Evolutionary conservation across 2,797 vertebrate species (phyloP), one percentile per base, ranked within the genome.

Genomic region (Spinus olivaceus): DNA sequence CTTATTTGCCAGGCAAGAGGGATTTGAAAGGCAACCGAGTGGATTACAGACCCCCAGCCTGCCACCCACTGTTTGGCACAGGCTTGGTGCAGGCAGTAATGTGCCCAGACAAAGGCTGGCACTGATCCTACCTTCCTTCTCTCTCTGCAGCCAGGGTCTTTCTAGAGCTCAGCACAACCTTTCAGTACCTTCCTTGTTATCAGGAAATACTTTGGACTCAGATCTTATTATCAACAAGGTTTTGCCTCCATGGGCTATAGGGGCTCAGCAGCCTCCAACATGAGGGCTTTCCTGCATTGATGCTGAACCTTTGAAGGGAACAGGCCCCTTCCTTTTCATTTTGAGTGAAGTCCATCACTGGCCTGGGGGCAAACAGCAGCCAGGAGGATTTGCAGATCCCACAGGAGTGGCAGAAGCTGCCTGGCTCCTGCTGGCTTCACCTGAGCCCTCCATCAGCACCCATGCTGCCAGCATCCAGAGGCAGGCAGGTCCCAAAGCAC

Each of bases 401-500:
- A 39, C 0, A 8, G 49, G 61, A 81, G 66, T 0, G 77, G 60
- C 37, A 60, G 41, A 41, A 41, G 44, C 47, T 89, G 47, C 37
- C 82, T 49, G 17, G 56, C 3, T 64, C 46, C 80, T 0, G 0
- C 33, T n/a, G 24, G 37, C 57, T 63, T 25, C 41, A 63, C n/a
- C 88, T 35, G 49, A 0, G 2, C 10, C 44, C 63, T 61, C 44
- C 0, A 0, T 4, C 49, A 83, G 39, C 0, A 0, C n/a, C 63
- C 1, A 0, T 2, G 2, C 41, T 33, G 27, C 42, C 47, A 66
- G 72, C 69, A 74, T 49, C 47, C 67, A 53, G 89, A 4, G 0
- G 33, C 61, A 56, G 0, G 0, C 24, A 35, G 30, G 50, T 82
- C 63, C 69, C 77, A 53, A 81, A 78, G 42, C 47, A 70, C 46